phyloP scores from a whole-genome alignment of 2,113 vertebrate species.

The Sphaerodactylus townsendi region DNA sequence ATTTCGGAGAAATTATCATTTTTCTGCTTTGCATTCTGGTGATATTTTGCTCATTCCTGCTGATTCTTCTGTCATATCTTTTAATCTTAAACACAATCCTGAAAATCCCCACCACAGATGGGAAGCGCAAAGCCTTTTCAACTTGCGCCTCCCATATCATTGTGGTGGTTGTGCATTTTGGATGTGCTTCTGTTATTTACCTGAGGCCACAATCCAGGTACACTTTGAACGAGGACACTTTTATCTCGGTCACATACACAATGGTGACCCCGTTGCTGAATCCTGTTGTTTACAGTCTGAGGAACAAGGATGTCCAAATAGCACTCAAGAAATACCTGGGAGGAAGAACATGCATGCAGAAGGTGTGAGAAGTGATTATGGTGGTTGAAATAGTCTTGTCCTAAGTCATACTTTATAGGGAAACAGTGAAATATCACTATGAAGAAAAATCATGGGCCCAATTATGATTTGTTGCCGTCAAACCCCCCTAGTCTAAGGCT shows the following conservation, averaged over 20 bases:
- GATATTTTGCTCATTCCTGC: slow-evolving; percentile 18
- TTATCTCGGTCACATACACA: slow-evolving; percentile 35
- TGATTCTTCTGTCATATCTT: neutral
- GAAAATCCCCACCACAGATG: no score
- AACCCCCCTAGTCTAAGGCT: no score
- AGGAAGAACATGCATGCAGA: neutral
- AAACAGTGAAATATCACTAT: no score
- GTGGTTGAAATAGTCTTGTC: no score
- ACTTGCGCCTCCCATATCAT: slow-evolving; percentile 35
- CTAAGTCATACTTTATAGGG: no score
- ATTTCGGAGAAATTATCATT: slow-evolving; percentile 8
- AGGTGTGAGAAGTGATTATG: neutral
- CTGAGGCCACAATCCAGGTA: neutral
- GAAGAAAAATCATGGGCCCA: no score
- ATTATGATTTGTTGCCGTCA: no score
- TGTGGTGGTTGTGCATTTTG: slow-evolving; percentile 24
- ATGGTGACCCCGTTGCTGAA: slow-evolving; percentile 31
- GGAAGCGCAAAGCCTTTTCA: slow-evolving; percentile 16
- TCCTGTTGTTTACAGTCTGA: slow-evolving; percentile 17
- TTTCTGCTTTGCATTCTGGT: neutral
- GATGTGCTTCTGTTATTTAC: slow-evolving; percentile 37
- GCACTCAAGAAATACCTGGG: no score
- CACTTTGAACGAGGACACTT: neutral
- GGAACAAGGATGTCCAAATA: no score
- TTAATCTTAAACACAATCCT: neutral